Percentiles rank a stretch among this genome's conserved stretches.
Conservation (phyloP, 2,888 invertebrate species). For the Limenitis camilla region DNA sequence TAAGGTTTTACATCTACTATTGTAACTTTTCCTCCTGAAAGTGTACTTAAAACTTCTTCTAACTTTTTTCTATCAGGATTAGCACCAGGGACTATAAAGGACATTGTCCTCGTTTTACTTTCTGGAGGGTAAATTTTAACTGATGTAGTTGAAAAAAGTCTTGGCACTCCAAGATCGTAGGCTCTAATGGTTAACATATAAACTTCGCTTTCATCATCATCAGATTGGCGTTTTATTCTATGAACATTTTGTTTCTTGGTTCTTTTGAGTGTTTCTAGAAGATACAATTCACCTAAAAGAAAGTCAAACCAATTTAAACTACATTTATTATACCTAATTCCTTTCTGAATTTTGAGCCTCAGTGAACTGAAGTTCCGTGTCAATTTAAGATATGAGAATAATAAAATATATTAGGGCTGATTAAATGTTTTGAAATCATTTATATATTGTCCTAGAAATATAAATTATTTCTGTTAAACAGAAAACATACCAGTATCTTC, state of each 20-base stretch:
- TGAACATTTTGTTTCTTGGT: constrained; percentile 54
- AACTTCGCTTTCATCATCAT: constrained; percentile 65
- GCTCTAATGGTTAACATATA: constrained; percentile 84
- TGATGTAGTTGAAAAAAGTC: constrained; percentile 80
- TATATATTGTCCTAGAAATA: too few relatives aligned
- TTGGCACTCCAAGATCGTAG: constrained; percentile 89
- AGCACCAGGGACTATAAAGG: constrained; percentile 86
- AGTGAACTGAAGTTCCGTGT: too few relatives aligned
- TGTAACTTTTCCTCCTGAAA: constrained; percentile 86
- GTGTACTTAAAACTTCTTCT: constrained; percentile 82
- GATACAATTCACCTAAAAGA: constrained; percentile 76
- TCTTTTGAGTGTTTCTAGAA: constrained; percentile 71
- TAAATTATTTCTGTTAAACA: too few relatives aligned
- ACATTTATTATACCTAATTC: too few relatives aligned
- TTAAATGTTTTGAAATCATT: too few relatives aligned
- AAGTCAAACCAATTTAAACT: too few relatives aligned
- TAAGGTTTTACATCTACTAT: constrained; percentile 84
- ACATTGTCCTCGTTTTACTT: constrained; percentile 82
- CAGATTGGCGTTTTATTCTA: constrained; percentile 67
- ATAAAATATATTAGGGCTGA: too few relatives aligned
- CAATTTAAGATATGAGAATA: too few relatives aligned
- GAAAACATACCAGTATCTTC: constrained; percentile 77
- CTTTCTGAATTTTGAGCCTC: too few relatives aligned
- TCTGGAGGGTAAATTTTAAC: constrained; percentile 87
- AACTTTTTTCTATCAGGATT: constrained; percentile 83